Evolutionary conservation across 2,797 vertebrate species (phyloP).

Genomic region (Diplodus puntazzo): DNA sequence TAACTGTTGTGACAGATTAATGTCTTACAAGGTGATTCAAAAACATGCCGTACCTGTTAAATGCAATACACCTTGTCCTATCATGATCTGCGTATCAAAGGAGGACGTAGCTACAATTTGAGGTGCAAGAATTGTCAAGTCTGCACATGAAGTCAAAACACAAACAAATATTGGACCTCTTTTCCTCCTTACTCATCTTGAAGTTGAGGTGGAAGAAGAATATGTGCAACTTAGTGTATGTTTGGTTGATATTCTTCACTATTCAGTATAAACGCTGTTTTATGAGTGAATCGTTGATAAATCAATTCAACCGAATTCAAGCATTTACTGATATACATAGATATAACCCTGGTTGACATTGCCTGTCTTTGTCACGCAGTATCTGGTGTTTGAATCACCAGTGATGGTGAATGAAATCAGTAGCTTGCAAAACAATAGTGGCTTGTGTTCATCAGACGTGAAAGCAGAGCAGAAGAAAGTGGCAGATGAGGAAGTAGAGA

Average conservation of each 20-base stretch:
- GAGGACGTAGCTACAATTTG: background rate
- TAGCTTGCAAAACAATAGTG: constrained; percentile 20
- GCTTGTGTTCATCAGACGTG: constrained; percentile 37
- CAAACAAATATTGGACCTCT: background rate
- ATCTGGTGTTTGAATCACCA: constrained; percentile 7
- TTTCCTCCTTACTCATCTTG: background rate
- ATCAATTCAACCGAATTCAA: background rate
- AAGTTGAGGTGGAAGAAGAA: background rate
- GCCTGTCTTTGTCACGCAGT: background rate
- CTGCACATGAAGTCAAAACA: background rate
- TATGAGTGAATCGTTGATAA: too few species aligned
- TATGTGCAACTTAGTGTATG: too few species aligned
- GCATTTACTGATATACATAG: background rate
- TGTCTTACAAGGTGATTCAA: constrained; percentile 37
- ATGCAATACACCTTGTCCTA: background rate
- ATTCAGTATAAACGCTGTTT: background rate
- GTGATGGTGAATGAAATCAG: constrained; percentile 8
- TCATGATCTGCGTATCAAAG: background rate
- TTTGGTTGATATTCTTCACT: too few species aligned
- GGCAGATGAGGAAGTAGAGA: constrained; percentile 40
- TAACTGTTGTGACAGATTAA: constrained; percentile 6
- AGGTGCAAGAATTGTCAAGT: background rate
- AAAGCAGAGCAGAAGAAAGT: constrained; percentile 32
- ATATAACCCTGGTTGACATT: background rate
- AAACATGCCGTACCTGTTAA: constrained; percentile 3